These are phyloP conservation scores for Benthosema pterotum DNA, from an alignment of 2,797 vertebrate genomes.

Conservation along the genomic window DNA sequence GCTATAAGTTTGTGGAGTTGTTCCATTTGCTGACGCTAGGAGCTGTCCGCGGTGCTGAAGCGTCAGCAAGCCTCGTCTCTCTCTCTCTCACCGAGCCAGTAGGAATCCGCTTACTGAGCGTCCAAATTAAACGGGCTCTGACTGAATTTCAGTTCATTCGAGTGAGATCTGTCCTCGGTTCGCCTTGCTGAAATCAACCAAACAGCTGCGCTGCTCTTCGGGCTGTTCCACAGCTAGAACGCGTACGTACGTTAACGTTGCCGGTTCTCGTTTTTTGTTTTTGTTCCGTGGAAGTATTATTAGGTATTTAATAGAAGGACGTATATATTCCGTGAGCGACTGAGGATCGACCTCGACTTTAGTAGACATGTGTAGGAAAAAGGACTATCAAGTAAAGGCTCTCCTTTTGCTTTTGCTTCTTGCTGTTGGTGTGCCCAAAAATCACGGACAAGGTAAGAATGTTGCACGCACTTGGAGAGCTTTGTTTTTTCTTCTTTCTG, in stretches of 20 bases:
- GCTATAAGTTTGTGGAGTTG: conserved; percentile 37
- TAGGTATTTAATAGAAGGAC: conserved; percentile 65
- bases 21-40: conserved; percentile 85
- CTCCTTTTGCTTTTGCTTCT: conserved; percentile 68
- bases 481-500: conserved; percentile 25
- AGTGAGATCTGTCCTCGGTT: conserved; percentile 41
- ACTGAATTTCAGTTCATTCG: conserved; percentile 59
- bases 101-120: conserved; percentile 68
- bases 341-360: conserved; percentile 62
- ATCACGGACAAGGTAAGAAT: conserved; percentile 79
- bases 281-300: conserved; percentile 61
- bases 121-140: conserved; percentile 62
- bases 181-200: conserved; percentile 35
- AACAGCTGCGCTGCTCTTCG: conserved; percentile 44
- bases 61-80: conserved; percentile 47
- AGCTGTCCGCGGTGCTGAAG: conserved; percentile 94
- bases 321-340: conserved; percentile 44
- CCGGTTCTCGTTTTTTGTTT: conserved; percentile 41
- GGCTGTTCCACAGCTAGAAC: conserved; percentile 14
- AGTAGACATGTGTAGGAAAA: conserved; percentile 72
- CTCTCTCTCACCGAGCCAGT: conserved; percentile 63
- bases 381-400: conserved; percentile 57
- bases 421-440: conserved; percentile 47
- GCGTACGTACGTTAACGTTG: conserved; percentile 18
- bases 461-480: conserved; percentile 36